Evolutionary conservation across 2,113 vertebrate species (phyloP).

Genomic region (Pituophis catenifer): DNA sequence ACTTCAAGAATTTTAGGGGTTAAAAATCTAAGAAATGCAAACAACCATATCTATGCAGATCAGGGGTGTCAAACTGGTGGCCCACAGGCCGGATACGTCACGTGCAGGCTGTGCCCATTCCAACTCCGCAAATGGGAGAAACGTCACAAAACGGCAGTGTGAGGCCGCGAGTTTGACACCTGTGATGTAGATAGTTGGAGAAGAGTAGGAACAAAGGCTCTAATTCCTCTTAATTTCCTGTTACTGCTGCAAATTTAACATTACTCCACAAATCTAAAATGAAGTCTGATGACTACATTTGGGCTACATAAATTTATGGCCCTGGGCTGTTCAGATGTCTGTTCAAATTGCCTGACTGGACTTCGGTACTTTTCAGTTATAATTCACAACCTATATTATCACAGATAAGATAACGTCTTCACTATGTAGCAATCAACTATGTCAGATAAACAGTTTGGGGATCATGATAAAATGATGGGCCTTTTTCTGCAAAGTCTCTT

Average conservation of each 20-base stretch:
- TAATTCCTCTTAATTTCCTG: neutral
- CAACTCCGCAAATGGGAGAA: too few species aligned
- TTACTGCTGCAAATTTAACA: neutral
- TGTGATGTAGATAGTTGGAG: too few species aligned
- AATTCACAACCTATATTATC: neutral
- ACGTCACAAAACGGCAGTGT: rapidly evolving
- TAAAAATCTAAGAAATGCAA: neutral
- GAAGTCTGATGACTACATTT: neutral
- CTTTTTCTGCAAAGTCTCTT: neutral
- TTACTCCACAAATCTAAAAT: neutral
- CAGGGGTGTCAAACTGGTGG: too few species aligned
- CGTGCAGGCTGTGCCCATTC: too few species aligned
- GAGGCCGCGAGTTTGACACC: too few species aligned
- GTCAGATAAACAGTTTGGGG: neutral
- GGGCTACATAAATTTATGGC: neutral
- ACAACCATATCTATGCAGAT: neutral
- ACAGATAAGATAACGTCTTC: conserved; percentile 22
- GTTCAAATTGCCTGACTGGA: neutral
- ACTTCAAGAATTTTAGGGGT: neutral
- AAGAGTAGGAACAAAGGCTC: neutral
- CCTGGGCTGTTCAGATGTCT: neutral
- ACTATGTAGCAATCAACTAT: neutral
- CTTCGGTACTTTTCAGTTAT: conserved; percentile 15
- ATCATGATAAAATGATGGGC: neutral
- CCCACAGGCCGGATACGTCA: too few species aligned